A percentile compares a stretch with the other conserved stretches of the same genome.
phyloP scores from a whole-genome alignment of 1,140 invertebrate species.

The Bombyx mandarina region DNA sequence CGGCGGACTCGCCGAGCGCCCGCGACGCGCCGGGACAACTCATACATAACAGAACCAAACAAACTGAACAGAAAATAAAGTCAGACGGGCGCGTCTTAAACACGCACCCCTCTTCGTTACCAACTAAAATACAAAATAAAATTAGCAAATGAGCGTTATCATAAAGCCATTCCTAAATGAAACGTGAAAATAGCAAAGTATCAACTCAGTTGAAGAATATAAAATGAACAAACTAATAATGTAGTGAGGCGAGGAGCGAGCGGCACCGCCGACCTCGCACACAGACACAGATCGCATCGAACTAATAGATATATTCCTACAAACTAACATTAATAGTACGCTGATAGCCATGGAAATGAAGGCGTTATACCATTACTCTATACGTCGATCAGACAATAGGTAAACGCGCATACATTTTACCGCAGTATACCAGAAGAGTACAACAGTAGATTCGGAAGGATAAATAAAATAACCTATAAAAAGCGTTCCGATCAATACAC shows the following conservation, averaged over 20 bases:
- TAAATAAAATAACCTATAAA: conserved; percentile 70
- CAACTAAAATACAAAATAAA: conserved; percentile 34
- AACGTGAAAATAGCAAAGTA: conserved; percentile 56
- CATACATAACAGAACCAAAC: conserved; percentile 44
- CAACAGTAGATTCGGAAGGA: conserved; percentile 62
- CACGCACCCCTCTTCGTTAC: conserved; percentile 33
- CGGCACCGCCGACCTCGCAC: conserved; percentile 45
- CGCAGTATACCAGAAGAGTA: conserved; percentile 60
- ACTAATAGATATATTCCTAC: conserved; percentile 54
- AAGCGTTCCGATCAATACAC: conserved; percentile 62
- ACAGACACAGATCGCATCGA: not conserved
- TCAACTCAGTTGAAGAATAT: conserved; percentile 41
- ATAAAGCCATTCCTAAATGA: conserved; percentile 64
- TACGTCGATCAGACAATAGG: conserved; percentile 62
- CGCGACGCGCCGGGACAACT: conserved; percentile 41
- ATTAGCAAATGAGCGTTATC: conserved; percentile 56
- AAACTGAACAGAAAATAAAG: conserved; percentile 64
- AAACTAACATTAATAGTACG: conserved; percentile 64
- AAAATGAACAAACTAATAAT: conserved; percentile 52
- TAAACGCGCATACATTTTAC: conserved; percentile 66
- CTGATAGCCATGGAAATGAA: conserved; percentile 66
- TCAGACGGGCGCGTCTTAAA: conserved; percentile 36
- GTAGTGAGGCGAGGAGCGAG: conserved; percentile 48
- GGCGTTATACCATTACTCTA: conserved; percentile 63
- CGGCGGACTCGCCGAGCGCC: conserved; percentile 13